A percentile compares a stretch with the other conserved stretches of the same genome.
Evolutionary conservation across 2,797 vertebrate genomes (phyloP).

Genomic region (Siniperca scherzeri): DNA sequence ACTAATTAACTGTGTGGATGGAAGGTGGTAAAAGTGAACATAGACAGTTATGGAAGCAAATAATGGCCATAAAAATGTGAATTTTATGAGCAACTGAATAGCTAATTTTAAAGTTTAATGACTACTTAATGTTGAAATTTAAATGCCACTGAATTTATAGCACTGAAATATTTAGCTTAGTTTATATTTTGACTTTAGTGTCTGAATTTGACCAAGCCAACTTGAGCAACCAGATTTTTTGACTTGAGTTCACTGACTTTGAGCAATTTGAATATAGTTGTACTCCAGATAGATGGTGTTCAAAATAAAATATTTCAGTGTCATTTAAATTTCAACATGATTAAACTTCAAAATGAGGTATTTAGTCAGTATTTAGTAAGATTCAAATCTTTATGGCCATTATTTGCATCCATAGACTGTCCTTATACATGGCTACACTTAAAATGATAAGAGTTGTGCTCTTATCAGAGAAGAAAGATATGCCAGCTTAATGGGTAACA

Average conservation of each 20-base stretch:
- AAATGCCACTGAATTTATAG: not conserved
- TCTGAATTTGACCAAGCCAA: not conserved
- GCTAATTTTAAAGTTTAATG: not conserved
- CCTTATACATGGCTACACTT: not conserved
- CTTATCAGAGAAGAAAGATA: not conserved
- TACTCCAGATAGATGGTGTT: not conserved
- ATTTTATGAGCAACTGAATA: not conserved
- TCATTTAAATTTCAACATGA: not conserved
- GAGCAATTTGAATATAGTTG: not conserved
- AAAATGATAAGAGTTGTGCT: not conserved
- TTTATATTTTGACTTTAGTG: not conserved
- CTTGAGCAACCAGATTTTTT: not conserved
- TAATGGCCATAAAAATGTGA: not conserved
- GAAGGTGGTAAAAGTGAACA: conserved; percentile 21
- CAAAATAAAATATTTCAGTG: not conserved
- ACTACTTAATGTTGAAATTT: not conserved
- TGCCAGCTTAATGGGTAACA: conserved; percentile 10
- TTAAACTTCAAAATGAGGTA: not conserved
- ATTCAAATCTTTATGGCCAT: not conserved
- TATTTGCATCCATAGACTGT: not conserved
- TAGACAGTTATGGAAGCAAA: not conserved
- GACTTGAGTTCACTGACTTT: not conserved
- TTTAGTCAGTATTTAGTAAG: not conserved
- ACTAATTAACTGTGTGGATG: conserved; percentile 43
- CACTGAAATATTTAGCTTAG: not conserved